phyloP scores from a whole-genome alignment of 2,113 vertebrate genomes.

The Percina caprodes region DNA sequence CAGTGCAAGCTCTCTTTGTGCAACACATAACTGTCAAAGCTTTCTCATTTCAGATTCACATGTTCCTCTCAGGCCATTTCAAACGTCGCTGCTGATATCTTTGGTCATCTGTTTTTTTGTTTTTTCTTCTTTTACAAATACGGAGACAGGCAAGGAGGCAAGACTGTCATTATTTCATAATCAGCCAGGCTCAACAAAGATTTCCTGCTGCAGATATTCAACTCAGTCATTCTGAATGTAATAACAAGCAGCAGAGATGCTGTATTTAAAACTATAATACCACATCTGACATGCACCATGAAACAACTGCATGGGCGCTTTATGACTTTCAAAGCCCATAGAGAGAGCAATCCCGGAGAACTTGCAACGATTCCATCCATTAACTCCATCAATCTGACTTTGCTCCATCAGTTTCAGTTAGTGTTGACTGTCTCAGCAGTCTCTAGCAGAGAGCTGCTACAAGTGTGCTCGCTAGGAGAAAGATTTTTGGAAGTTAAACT shows the following conservation, averaged over 20 bases:
- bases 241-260: slow-evolving; percentile 60
- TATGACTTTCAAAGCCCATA: slow-evolving; percentile 55
- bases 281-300: slow-evolving; percentile 73
- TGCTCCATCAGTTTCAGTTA: slow-evolving; percentile 74
- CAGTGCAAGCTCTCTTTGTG: slow-evolving; percentile 30
- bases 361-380: slow-evolving; percentile 65
- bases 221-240: slow-evolving; percentile 45
- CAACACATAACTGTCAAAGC: slow-evolving; percentile 43
- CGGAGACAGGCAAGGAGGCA: slow-evolving; percentile 39
- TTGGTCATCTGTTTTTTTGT: slow-evolving; percentile 48
- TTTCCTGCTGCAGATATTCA: slow-evolving; percentile 32
- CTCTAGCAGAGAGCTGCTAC: slow-evolving; percentile 62
- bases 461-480: slow-evolving; percentile 59
- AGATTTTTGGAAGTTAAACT: slow-evolving; percentile 56
- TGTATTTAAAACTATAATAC: slow-evolving; percentile 67
- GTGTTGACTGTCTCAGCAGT: slow-evolving; percentile 57
- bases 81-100: slow-evolving; percentile 45
- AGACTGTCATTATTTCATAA: slow-evolving; percentile 62
- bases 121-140: slow-evolving; percentile 18
- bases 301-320: slow-evolving; percentile 60
- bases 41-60: slow-evolving; percentile 60
- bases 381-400: slow-evolving; percentile 76
- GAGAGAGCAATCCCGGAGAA: slow-evolving; percentile 44
- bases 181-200: slow-evolving; percentile 63
- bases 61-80: slow-evolving; percentile 59